Conservation (phyloP, 2,797 vertebrate species). For the Margarornis squamiger region DNA sequence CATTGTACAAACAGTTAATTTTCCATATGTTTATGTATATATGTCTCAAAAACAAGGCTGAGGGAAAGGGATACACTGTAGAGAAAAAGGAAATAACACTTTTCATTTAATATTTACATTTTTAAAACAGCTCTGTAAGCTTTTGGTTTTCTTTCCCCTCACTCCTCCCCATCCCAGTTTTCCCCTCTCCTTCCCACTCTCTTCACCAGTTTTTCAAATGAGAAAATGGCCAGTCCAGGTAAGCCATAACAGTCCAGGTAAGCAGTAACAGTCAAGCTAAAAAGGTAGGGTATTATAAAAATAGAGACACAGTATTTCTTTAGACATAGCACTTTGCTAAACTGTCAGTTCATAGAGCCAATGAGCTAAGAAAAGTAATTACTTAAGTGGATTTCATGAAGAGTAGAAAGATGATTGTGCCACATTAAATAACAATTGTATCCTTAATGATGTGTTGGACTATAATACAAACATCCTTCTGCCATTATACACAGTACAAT, state of each 20-base stretch:
- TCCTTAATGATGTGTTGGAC: constrained; percentile 86
- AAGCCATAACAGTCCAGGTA: constrained; percentile 4
- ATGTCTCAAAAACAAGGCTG: neutral
- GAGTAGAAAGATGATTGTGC: constrained; percentile 86
- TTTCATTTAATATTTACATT: neutral
- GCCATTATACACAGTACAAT: constrained; percentile 71
- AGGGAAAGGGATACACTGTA: neutral
- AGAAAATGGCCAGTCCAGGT: constrained; percentile 21
- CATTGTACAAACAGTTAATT: neutral
- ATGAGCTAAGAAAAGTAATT: constrained; percentile 86
- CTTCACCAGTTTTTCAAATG: neutral
- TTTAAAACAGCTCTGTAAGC: neutral
- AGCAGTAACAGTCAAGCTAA: constrained; percentile 13
- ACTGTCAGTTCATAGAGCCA: constrained; percentile 78
- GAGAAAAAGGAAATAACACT: neutral
- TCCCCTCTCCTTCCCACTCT: neutral
- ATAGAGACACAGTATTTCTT: constrained; percentile 65
- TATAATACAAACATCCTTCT: constrained; percentile 83
- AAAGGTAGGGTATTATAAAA: constrained; percentile 33
- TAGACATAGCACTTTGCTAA: constrained; percentile 74
- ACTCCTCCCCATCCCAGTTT: neutral
- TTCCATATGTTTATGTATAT: neutral
- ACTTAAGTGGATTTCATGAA: constrained; percentile 86
- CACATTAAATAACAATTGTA: constrained; percentile 90
- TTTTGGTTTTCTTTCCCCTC: neutral